Evolutionary conservation across 2,113 vertebrate genomes (phyloP).

Genomic region (Elephas maximus): DNA sequence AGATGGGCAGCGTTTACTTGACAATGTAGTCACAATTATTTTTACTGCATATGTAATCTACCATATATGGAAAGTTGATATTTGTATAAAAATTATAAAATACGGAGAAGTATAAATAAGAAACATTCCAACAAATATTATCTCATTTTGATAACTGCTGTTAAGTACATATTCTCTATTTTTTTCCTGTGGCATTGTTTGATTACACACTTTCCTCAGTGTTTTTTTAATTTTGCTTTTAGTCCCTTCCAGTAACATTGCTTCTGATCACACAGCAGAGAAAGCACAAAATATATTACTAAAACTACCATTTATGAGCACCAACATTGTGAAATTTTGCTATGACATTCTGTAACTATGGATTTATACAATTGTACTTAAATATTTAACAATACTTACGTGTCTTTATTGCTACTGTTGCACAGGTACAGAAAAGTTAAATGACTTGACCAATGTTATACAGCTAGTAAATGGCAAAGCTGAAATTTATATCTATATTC

Average conservation of each 20-base stretch:
- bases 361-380: not conserved
- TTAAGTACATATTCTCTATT: not conserved
- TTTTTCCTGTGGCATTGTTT: not conserved
- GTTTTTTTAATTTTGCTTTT: not conserved
- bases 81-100: not conserved
- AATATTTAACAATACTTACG: not conserved
- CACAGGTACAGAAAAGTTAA: not conserved
- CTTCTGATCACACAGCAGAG: not conserved
- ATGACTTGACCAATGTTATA: no score
- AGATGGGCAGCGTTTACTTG: no score
- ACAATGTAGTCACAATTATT: not conserved
- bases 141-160: not conserved
- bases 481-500: not conserved
- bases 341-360: not conserved
- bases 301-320: not conserved
- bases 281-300: not conserved
- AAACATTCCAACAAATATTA: not conserved
- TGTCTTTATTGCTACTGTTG: not conserved
- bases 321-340: not conserved
- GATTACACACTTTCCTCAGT: not conserved
- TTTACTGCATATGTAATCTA: not conserved
- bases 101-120: not conserved
- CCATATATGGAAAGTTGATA: not conserved
- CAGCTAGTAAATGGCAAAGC: no score
- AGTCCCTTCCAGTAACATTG: not conserved